Percentiles rank a stretch among this genome's conserved stretches.
Evolutionary conservation across 1,140 invertebrate species (phyloP).

Genomic region (Gryon sp.): DNA sequence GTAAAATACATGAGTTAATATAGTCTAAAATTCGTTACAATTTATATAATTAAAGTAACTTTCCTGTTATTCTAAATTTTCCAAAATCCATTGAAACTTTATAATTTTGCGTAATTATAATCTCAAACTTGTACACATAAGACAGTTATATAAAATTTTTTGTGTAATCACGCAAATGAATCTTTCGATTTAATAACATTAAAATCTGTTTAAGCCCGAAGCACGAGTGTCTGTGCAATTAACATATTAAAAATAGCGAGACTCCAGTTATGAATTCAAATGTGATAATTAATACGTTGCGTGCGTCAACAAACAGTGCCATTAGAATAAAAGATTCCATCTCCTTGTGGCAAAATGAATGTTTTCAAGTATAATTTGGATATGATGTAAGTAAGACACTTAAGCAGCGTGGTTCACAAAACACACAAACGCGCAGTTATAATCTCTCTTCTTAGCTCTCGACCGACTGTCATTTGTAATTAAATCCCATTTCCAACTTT

Average conservation of each 20-base stretch:
- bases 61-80: no score
- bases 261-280: conserved; percentile 4
- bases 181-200: no score
- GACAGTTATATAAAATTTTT: no score
- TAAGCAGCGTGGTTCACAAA: conserved; percentile 7
- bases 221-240: no score
- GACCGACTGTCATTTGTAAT: conserved; percentile 15
- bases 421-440: conserved; percentile 8
- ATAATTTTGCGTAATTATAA: no score
- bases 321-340: conserved; percentile 20
- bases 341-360: neutral
- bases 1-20: no score
- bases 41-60: no score
- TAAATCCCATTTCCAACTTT: conserved; percentile 28
- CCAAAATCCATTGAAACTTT: no score
- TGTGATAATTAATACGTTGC: conserved; percentile 23
- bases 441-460: conserved; percentile 22
- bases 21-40: no score
- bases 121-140: no score
- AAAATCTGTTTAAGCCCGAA: no score
- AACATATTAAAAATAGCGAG: conserved; percentile 4
- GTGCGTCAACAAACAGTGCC: conserved; percentile 23
- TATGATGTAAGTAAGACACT: conserved; percentile 11
- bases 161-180: no score
- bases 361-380: conserved; percentile 17